phyloP scores from a whole-genome alignment of 23 tunicate species.

The Phallusia fumigata region DNA sequence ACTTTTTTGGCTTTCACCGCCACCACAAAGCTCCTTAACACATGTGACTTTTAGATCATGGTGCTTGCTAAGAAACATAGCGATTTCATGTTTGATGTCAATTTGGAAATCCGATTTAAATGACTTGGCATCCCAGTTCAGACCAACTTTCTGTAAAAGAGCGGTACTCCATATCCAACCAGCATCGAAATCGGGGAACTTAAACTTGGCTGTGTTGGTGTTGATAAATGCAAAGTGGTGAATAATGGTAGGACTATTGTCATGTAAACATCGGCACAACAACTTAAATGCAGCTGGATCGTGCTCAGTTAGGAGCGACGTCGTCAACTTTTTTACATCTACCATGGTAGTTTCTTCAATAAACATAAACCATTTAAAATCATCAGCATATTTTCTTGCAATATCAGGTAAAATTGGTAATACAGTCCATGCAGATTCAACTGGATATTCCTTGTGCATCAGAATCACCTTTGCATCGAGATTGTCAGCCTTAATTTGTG shows the following conservation, averaged over 20 bases:
- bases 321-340: conserved; percentile 32
- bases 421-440: conserved; percentile 76
- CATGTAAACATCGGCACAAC: conserved; percentile 70
- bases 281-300: conserved; percentile 44
- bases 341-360: conserved; percentile 78
- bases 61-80: conserved; percentile 41
- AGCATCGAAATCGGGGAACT: conserved; percentile 85
- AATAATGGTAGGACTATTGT: conserved; percentile 56
- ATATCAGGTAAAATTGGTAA: conserved; percentile 71
- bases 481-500: conserved; percentile 37
- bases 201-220: conserved; percentile 47
- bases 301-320: conserved; percentile 37
- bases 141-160: conserved; percentile 34
- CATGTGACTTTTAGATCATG: conserved; percentile 55
- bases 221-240: conserved; percentile 76
- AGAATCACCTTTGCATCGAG: conserved; percentile 43
- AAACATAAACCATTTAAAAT: conserved; percentile 84
- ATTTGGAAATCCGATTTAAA: conserved; percentile 58
- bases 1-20: neutral
- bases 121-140: conserved; percentile 6
- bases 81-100: conserved; percentile 85
- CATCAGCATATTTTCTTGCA: conserved; percentile 33
- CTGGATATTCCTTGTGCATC: conserved; percentile 61
- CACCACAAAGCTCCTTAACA: conserved; percentile 75
- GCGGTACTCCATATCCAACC: conserved; percentile 65